Conservation (phyloP, 2,888 invertebrate species). For the Standfussiana lucernea region DNA sequence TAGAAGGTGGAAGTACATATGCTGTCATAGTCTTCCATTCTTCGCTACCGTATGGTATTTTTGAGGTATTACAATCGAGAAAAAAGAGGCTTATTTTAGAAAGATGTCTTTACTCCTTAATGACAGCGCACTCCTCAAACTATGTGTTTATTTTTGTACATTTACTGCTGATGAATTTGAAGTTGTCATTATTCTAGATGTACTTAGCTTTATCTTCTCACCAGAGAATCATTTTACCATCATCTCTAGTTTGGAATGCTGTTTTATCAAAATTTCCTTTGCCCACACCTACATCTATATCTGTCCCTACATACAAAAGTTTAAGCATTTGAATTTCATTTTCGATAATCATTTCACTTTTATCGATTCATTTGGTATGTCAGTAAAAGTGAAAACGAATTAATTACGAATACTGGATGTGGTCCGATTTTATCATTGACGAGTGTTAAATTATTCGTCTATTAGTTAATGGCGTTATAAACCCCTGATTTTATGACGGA, state of each 20-base stretch:
- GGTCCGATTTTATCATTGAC: constrained; percentile 44
- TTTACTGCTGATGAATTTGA: not conserved
- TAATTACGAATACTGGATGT: constrained; percentile 50
- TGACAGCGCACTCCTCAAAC: not conserved
- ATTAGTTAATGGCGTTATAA: constrained; percentile 61
- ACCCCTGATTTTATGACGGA: constrained; percentile 60
- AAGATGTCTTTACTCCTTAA: not conserved
- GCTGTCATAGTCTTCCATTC: not conserved
- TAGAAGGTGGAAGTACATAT: not conserved
- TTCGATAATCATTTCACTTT: constrained; percentile 61
- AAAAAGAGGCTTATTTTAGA: not conserved
- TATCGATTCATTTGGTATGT: constrained; percentile 41
- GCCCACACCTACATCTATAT: not conserved
- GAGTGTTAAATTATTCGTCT: constrained; percentile 46
- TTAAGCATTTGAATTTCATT: constrained; percentile 4
- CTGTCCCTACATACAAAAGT: not conserved
- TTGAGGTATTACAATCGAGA: not conserved
- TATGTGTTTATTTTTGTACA: not conserved
- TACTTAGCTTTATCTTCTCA: not conserved
- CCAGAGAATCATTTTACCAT: not conserved
- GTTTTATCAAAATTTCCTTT: not conserved
- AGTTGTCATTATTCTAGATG: not conserved
- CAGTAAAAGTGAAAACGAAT: constrained; percentile 64
- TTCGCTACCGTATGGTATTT: not conserved
- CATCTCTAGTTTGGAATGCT: not conserved